These are phyloP conservation scores for Ibycter americanus DNA, from an alignment of 2,797 vertebrate genomes.

Conservation along the genomic window DNA sequence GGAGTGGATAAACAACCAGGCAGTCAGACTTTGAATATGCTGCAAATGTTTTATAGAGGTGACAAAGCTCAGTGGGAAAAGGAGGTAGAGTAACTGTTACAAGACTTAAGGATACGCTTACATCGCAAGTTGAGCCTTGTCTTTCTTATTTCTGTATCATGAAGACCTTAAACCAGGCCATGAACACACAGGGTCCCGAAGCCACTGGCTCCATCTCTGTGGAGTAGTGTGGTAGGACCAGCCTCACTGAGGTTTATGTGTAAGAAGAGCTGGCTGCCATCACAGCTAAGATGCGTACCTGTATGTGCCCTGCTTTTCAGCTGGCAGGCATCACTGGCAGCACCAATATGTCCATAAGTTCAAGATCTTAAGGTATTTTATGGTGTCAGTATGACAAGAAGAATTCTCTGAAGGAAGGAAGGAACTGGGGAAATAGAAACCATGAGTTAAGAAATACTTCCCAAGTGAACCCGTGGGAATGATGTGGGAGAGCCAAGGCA, in stretches of 20 bases:
- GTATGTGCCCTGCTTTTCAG: background rate
- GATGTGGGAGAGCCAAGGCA: background rate
- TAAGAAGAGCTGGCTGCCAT: background rate
- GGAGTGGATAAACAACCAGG: background rate
- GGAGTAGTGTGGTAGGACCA: background rate
- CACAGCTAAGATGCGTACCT: background rate
- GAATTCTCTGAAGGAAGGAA: background rate
- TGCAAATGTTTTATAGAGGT: background rate
- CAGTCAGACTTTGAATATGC: background rate
- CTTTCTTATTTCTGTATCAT: background rate
- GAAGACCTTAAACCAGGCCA: background rate
- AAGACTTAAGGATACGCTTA: background rate
- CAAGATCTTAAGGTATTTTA: background rate
- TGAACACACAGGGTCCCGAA: background rate
- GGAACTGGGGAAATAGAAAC: background rate
- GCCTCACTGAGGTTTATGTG: background rate
- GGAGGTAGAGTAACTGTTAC: background rate
- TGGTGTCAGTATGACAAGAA: background rate
- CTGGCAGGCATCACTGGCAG: background rate
- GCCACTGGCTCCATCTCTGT: background rate
- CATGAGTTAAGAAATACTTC: background rate
- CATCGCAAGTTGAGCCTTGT: background rate
- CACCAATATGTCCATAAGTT: background rate
- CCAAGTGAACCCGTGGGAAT: background rate
- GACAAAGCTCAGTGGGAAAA: background rate